phyloP scores from a whole-genome alignment of 2,113 vertebrate species.

The Esox niger region DNA sequence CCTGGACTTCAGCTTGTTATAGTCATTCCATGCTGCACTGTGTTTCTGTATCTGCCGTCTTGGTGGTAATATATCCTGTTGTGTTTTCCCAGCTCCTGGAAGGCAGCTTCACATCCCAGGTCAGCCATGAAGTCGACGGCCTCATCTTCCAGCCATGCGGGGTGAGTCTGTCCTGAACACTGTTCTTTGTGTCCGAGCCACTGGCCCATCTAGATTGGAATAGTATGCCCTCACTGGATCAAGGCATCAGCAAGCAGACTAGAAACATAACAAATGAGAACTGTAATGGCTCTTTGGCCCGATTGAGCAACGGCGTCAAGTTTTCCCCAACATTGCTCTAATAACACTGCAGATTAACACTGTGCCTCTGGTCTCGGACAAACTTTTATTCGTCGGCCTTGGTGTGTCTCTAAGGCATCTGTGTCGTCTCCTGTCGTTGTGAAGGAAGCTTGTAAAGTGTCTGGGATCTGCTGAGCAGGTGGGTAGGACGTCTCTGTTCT shows the following conservation, averaged over 20 bases:
- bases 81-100: constrained; percentile 84
- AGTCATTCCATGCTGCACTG: constrained; percentile 6
- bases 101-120: constrained; percentile 96
- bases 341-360: neutral
- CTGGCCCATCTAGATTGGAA: too few relatives aligned
- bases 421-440: constrained; percentile 24
- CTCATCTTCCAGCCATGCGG: constrained; percentile 96
- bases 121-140: constrained; percentile 97
- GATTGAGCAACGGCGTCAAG: constrained; percentile 21
- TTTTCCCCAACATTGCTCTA: constrained; percentile 9
- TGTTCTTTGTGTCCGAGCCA: constrained; percentile 33
- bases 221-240: too few relatives aligned
- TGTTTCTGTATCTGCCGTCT: constrained; percentile 14
- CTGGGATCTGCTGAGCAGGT: neutral
- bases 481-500: neutral
- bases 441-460: constrained; percentile 35
- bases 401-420: constrained; percentile 8
- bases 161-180: constrained; percentile 75
- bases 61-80: neutral
- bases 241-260: too few relatives aligned
- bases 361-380: neutral
- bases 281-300: constrained; percentile 21
- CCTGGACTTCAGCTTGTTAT: constrained; percentile 3
- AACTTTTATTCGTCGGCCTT: neutral
- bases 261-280: too few relatives aligned